phyloP scores from a whole-genome alignment of 2,888 invertebrate genomes.

The Ophraella communa region DNA sequence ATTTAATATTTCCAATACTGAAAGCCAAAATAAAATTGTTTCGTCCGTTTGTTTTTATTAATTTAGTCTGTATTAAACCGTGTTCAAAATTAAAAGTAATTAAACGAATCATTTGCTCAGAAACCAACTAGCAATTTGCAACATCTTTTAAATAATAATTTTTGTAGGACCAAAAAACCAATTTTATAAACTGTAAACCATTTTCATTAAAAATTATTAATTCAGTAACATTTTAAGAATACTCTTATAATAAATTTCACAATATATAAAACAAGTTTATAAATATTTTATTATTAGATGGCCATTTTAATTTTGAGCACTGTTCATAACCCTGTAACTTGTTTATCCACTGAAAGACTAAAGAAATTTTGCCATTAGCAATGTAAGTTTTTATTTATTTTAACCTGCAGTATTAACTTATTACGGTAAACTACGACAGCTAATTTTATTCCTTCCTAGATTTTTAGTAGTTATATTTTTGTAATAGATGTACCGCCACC shows the following conservation, averaged over 20 bases:
- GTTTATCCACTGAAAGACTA: conserved; percentile 27
- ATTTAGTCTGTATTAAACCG: not conserved
- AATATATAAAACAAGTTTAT: no score
- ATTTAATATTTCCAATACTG: not conserved
- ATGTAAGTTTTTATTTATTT: conserved; percentile 37
- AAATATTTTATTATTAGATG: no score
- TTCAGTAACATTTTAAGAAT: no score
- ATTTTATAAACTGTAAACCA: no score
- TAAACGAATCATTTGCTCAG: no score
- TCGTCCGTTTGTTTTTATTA: not conserved
- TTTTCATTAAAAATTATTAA: no score
- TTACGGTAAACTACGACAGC: conserved; percentile 26
- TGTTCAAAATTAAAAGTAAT: not conserved
- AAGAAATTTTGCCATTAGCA: conserved; percentile 39
- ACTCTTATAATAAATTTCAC: no score
- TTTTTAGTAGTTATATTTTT: conserved; percentile 27
- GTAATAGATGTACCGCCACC: conserved; percentile 18
- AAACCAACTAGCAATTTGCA: no score
- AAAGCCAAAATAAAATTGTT: not conserved
- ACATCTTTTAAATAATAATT: no score
- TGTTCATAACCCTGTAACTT: not conserved
- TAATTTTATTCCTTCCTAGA: conserved; percentile 30
- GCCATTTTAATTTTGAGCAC: conserved; percentile 1
- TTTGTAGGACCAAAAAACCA: no score
- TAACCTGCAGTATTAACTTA: conserved; percentile 37